Base-by-base conservation (phyloP, 2,113 vertebrate genomes). In the Ammodytes dubius region DNA sequence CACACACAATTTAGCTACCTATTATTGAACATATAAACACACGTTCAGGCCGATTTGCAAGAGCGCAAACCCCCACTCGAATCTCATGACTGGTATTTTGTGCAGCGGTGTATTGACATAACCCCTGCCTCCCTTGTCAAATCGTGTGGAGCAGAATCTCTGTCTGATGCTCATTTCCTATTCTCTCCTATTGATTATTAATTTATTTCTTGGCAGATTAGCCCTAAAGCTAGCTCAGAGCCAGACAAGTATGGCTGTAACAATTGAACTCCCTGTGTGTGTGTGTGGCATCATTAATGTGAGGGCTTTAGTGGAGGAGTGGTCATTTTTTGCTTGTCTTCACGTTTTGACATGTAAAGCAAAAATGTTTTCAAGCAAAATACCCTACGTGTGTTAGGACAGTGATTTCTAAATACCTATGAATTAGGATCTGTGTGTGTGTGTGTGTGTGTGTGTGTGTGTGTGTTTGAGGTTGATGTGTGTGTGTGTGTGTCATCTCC, bases 161-260 rank as follows among this genome's bases (percentile, higher is more conserved):
- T 59, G 53, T 71, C 71, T 74, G 64, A 74, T 78, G 75, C 83
- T 88, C 84, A 85, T 94, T 91, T 90, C 70, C 74, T 82, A 80
- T 88, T 89, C 84, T 74, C 65, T 58, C 8, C 17, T 77, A 93
- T 92, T 87, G 89, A 91, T 92, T 92, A 89, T 89, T 86, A 10
- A 90, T 79, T 83, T 89, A 57, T 73, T 46, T 57, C 40, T 65
- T 71, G 67, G 75, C 69, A 88, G 71, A 83, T 89, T 86, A 79
- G 81, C 81, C 58, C 69, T 9, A 47, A 65, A 84, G 72, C 79
- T 81, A 63, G 50, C 57, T 70, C 60, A 39, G 6, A 79, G 75
- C 56, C 67, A 82, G 83, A 78, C 19, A 59, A 53, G 66, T 39
- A 35, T 39, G 50, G 19, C 27, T 61, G 54, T 65, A 54, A 58